Conservation (phyloP, 2,113 vertebrate genomes). For the Cyprinodon tularosa region DNA sequence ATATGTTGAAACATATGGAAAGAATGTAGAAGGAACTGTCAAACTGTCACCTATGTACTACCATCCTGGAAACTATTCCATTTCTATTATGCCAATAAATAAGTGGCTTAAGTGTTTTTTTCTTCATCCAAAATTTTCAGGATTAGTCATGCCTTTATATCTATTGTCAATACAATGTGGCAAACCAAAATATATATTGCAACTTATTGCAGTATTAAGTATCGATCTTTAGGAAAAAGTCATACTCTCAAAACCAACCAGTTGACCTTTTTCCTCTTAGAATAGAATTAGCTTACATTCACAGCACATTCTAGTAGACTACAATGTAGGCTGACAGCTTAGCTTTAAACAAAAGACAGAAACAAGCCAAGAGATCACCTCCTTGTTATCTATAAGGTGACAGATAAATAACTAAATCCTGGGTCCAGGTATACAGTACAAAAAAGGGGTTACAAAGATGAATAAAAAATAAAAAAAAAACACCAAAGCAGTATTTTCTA, state of each 20-base stretch:
- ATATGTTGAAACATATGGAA: no score
- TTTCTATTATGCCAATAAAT: no score
- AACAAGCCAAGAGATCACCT: constrained; percentile 53
- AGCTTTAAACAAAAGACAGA: constrained; percentile 51
- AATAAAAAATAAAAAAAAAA: background rate
- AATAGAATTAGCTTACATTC: constrained; percentile 27
- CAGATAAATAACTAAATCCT: constrained; percentile 48
- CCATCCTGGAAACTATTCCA: no score
- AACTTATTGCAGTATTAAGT: constrained; percentile 6
- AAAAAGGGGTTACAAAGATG: constrained; percentile 2
- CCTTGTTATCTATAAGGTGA: constrained; percentile 43
- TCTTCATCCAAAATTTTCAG: constrained; percentile 35
- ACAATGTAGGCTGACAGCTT: constrained; percentile 54
- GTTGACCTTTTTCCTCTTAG: constrained; percentile 5
- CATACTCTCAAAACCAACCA: constrained; percentile 5
- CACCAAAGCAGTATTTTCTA: background rate
- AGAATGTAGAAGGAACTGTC: no score
- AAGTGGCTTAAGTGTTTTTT: background rate
- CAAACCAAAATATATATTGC: background rate
- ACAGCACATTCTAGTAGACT: constrained; percentile 41
- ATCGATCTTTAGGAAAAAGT: constrained; percentile 25
- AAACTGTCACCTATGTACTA: no score
- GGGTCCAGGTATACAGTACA: constrained; percentile 21
- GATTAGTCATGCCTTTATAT: constrained; percentile 8
- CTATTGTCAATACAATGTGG: constrained; percentile 2